phyloP scores from a whole-genome alignment of 2,113 vertebrate species.

The Embiotoca jacksoni region DNA sequence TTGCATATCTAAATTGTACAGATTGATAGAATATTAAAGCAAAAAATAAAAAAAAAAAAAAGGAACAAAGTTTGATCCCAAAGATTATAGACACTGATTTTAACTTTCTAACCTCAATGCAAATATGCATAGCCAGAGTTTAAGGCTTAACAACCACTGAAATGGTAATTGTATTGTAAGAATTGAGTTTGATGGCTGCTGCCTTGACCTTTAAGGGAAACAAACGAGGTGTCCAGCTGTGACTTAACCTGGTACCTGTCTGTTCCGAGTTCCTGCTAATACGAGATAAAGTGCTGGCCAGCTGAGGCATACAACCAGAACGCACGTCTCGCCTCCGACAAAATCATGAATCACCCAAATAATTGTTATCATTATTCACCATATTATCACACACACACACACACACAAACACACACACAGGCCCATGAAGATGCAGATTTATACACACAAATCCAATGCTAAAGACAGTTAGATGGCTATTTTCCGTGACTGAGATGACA shows the following conservation, averaged over 20 bases:
- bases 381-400: conserved; percentile 38
- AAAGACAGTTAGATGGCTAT: conserved; percentile 12
- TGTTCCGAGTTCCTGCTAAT: conserved; percentile 58
- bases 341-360: conserved; percentile 24
- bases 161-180: conserved; percentile 1
- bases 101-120: not conserved
- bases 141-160: not conserved
- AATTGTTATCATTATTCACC: conserved; percentile 56
- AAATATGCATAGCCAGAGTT: not conserved
- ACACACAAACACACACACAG: conserved; percentile 39
- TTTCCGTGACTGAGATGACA: conserved; percentile 39
- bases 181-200: conserved; percentile 20
- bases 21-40: not conserved
- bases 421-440: conserved; percentile 33
- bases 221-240: conserved; percentile 44
- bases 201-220: conserved; percentile 51
- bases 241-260: conserved; percentile 61
- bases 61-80: not conserved
- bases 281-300: conserved; percentile 52
- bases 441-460: conserved; percentile 41
- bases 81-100: not conserved
- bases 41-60: not conserved
- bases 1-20: too few relatives aligned
- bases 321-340: conserved; percentile 15
- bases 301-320: conserved; percentile 50